These are phyloP conservation scores for Pampusana beccarii DNA, from an alignment of 2,113 vertebrate species.

Conservation along the genomic window DNA sequence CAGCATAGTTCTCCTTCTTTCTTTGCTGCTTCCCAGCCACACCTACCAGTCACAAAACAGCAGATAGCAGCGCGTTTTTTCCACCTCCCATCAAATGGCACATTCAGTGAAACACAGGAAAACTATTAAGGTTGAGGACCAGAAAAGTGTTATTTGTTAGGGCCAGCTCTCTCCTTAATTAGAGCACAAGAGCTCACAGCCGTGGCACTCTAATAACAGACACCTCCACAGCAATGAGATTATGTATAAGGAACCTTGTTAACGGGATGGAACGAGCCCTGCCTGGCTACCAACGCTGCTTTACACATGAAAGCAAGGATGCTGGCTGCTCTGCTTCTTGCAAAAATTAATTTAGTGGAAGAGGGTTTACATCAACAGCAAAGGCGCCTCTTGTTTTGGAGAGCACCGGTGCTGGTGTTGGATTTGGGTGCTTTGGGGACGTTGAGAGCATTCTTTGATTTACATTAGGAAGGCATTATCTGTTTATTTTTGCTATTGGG, in stretches of 20 bases:
- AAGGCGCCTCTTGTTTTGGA: neutral
- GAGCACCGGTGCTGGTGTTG: neutral
- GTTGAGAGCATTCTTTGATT: neutral
- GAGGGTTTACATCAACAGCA: rapidly evolving
- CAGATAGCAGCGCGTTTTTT: rapidly evolving
- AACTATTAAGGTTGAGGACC: neutral
- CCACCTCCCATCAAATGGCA: neutral
- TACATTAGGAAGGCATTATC: neutral
- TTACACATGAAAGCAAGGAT: neutral
- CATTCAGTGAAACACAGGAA: neutral
- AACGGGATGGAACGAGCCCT: neutral
- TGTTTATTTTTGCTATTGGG: neutral
- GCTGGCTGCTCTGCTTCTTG: neutral
- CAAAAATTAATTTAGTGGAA: neutral
- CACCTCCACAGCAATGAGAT: neutral
- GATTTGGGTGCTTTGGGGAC: neutral
- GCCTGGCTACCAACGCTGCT: neutral
- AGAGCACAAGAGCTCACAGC: neutral
- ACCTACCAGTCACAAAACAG: neutral
- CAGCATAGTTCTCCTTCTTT: neutral
- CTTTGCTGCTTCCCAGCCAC: neutral
- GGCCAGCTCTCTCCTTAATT: neutral
- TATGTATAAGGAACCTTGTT: neutral
- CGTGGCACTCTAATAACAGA: neutral
- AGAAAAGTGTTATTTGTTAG: neutral